phyloP scores from a whole-genome alignment of 2,797 vertebrate species.

The Hirundo rustica region DNA sequence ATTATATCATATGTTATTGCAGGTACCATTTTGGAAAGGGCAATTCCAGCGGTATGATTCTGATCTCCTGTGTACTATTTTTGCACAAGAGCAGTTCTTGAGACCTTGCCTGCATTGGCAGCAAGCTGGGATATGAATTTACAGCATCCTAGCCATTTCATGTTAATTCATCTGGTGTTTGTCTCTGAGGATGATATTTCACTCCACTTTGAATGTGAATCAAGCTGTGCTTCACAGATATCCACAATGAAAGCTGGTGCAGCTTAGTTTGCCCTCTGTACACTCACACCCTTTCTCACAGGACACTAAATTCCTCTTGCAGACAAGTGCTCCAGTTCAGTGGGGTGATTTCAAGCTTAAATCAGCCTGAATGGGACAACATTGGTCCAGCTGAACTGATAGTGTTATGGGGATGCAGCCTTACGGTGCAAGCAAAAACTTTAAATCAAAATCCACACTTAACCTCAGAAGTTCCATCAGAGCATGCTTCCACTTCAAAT shows the following conservation, averaged over 20 bases:
- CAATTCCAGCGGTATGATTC: neutral
- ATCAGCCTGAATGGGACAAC: neutral
- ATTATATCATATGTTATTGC: constrained; percentile 62
- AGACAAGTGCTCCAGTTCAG: constrained; percentile 21
- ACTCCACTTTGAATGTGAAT: constrained; percentile 17
- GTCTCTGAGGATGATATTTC: constrained; percentile 27
- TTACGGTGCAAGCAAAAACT: neutral
- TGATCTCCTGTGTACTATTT: constrained; percentile 17
- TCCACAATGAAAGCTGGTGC: neutral
- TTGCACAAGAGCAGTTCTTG: constrained; percentile 14
- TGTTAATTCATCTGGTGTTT: constrained; percentile 16
- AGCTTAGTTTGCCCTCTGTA: constrained; percentile 3
- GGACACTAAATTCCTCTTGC: constrained; percentile 23
- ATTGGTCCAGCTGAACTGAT: neutral
- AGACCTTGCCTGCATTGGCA: constrained; percentile 36
- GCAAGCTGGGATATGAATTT: constrained; percentile 21
- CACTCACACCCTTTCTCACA: neutral
- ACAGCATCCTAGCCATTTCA: neutral
- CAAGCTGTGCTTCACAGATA: constrained; percentile 14
- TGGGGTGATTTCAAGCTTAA: constrained; percentile 16
- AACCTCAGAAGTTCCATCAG: neutral
- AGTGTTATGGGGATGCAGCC: neutral
- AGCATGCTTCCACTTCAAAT: neutral
- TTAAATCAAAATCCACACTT: constrained; percentile 7
- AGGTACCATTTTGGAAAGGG: constrained; percentile 43